Conservation (phyloP, 2,888 invertebrate genomes). For the Cataglyphis altisquamis region DNA sequence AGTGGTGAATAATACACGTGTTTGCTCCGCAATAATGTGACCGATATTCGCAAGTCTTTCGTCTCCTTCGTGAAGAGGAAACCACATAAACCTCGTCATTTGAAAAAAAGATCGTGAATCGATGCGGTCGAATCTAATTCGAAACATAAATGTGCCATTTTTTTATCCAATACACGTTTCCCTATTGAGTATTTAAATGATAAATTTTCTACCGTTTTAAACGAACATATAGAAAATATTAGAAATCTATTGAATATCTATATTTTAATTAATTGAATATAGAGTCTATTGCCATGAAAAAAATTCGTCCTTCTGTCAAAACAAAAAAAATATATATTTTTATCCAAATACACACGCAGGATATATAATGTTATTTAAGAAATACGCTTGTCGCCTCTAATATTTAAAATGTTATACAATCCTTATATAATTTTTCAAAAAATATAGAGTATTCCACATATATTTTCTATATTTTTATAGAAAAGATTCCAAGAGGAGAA, state of each 20-base stretch:
- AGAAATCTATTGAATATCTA: background rate
- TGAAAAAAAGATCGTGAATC: background rate
- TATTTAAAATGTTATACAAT: background rate
- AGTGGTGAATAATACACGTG: background rate
- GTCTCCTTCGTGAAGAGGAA: background rate
- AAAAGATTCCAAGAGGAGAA: background rate
- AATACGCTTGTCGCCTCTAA: background rate
- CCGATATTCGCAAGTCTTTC: background rate
- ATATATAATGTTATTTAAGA: background rate
- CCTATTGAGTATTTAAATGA: background rate
- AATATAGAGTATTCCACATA: background rate
- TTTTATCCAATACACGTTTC: background rate
- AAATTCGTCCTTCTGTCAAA: background rate
- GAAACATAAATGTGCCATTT: background rate
- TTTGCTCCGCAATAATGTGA: background rate
- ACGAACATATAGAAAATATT: background rate
- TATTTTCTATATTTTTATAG: background rate
- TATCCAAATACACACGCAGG: background rate
- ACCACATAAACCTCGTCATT: background rate
- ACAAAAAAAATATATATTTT: background rate
- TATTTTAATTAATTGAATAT: no score
- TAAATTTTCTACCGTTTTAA: background rate
- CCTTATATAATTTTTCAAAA: background rate
- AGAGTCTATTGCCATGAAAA: no score
- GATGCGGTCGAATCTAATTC: background rate